Base-by-base conservation (phyloP, 1,140 invertebrate species). In the Hesperophylax magnus region DNA sequence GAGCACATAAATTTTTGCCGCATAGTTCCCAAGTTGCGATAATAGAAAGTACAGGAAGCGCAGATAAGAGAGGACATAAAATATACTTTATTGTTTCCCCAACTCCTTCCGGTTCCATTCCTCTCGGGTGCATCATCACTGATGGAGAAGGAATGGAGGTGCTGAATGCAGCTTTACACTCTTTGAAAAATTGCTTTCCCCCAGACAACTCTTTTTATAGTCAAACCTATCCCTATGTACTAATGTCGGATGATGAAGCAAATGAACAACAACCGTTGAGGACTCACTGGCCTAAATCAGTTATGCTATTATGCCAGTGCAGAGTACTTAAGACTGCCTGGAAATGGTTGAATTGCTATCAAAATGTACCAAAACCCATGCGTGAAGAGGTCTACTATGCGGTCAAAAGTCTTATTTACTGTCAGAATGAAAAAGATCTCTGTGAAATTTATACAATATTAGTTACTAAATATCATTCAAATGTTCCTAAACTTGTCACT, bases 61-160 rank as follows among this genome's bases (percentile, higher is more conserved):
- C 67, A 7, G 78, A 78, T 63, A 83, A 80, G 47, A 77, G 78
- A 72, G 65, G 81, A n/a, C 74, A 83, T 39, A 78, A 83, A 61
- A 78, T 83, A 72, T 79, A 83, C 67, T 80, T 83, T 56, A 74
- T 83, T 5, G 65, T 77, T 17, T 83, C 81, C 8, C 78, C 78
- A 7, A 83, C 81, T 24, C 81, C 78, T 39, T 75, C 81, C 11
- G 81, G 81, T 3, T 69, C 78, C 24, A 71, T 82, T 71, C 81
- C 81, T 53, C 76, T 82, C 18, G 81, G 81, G 20, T 83, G 81
- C 58, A 78, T 83, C n/a, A 74, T 83, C 17, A 80, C 81, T 17
- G 78, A 83, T 72, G 52, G 56, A 54, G 75, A 78, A 39, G 67
- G 53, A 31, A 24, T 58, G 39, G 78, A 80, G 14, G 76, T 80